Conservation (phyloP, 2,888 invertebrate species). For the Phlogophora meticulosa region DNA sequence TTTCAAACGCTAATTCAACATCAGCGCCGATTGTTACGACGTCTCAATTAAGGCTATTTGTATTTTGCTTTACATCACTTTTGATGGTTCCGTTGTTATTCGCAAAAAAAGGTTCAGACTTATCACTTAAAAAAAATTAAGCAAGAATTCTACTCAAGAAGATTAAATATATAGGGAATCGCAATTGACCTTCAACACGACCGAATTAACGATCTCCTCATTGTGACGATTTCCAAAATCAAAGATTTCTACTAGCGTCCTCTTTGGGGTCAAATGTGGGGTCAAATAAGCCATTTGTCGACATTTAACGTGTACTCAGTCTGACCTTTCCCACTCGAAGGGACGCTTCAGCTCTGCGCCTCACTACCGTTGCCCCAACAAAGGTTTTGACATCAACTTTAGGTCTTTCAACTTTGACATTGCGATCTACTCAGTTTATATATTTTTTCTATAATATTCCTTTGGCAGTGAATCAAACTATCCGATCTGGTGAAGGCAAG, state of each 20-base stretch:
- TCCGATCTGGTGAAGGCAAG: slow-evolving; percentile 52
- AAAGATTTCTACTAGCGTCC: slow-evolving; percentile 47
- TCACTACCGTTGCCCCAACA: slow-evolving; percentile 38
- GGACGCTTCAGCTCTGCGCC: slow-evolving; percentile 46
- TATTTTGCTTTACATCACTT: slow-evolving; percentile 61
- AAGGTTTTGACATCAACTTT: slow-evolving; percentile 50
- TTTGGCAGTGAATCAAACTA: slow-evolving; percentile 57
- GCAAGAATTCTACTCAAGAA: slow-evolving; percentile 17
- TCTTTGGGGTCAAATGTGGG: slow-evolving; percentile 63
- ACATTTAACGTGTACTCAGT: slow-evolving; percentile 59
- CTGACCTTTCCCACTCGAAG: slow-evolving; percentile 62
- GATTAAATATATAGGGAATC: slow-evolving; percentile 25
- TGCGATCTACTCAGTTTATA: slow-evolving; percentile 34
- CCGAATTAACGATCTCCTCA: slow-evolving; percentile 39
- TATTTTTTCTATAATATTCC: slow-evolving; percentile 44
- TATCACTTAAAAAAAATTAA: slow-evolving; percentile 29
- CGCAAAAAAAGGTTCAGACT: slow-evolving; percentile 15
- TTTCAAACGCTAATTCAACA: slow-evolving; percentile 68
- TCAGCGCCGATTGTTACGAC: slow-evolving; percentile 66
- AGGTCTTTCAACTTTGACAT: slow-evolving; percentile 62
- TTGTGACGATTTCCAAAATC: slow-evolving; percentile 35
- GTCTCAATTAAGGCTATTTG: slow-evolving; percentile 74
- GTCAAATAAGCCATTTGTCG: slow-evolving; percentile 67
- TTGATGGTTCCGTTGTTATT: slow-evolving; percentile 45
- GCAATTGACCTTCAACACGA: slow-evolving; percentile 42